These are phyloP conservation scores for Sebastes kiyomatsui DNA, from an alignment of 2,797 vertebrate species.

Conservation along the genomic window DNA sequence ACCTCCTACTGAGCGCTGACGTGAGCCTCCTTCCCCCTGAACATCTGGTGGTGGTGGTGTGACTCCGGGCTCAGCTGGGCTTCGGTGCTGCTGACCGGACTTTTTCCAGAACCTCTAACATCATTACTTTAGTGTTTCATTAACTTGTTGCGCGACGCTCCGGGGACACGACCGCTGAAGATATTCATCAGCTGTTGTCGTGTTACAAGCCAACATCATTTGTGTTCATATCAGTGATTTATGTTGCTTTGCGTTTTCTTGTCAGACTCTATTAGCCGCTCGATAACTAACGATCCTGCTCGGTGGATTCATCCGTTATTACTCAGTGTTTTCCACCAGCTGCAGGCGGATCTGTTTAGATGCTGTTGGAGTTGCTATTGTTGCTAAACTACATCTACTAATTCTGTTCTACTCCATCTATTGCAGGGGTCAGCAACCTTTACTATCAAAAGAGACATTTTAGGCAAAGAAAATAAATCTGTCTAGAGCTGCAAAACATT, in stretches of 20 bases:
- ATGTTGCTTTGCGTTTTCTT: conserved; percentile 21
- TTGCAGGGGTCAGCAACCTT: no score
- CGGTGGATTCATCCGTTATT: background rate
- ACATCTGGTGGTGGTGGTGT: background rate
- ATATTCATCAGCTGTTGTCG: conserved; percentile 16
- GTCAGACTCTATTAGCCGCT: conserved; percentile 4
- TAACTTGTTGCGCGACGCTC: background rate
- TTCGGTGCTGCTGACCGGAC: background rate
- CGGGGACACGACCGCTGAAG: background rate
- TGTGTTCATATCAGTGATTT: conserved; percentile 26
- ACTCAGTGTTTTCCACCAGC: background rate
- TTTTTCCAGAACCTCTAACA: background rate
- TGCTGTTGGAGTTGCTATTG: background rate
- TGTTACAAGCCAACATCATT: background rate
- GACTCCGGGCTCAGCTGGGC: background rate
- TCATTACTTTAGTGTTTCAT: conserved; percentile 17
- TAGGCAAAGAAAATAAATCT: no score
- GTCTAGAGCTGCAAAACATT: no score
- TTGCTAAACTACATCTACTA: no score
- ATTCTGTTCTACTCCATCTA: no score
- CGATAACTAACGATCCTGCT: background rate
- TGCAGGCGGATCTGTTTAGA: background rate
- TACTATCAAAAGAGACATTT: no score
- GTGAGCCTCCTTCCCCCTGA: background rate
- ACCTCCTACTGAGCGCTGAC: background rate